Evolutionary conservation across 2,888 invertebrate genomes (phyloP).

Genomic region (Lepidocyrtinus sp.): DNA sequence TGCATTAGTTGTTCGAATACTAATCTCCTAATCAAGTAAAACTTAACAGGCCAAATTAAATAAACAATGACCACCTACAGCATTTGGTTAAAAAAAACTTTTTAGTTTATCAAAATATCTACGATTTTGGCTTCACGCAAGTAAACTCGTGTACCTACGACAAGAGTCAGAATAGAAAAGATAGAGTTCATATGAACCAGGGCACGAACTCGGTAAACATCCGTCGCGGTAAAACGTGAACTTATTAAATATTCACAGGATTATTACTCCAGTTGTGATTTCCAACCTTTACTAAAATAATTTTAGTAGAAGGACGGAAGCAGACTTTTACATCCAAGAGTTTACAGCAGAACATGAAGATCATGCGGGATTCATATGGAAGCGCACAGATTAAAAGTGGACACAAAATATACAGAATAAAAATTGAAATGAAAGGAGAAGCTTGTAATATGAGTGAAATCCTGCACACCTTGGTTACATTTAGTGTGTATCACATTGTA

Average conservation of each 20-base stretch:
- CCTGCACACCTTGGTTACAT: neutral
- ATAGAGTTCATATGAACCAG: slow-evolving; percentile 7
- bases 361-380: slow-evolving; percentile 4
- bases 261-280: slow-evolving; percentile 18
- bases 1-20: too few relatives aligned
- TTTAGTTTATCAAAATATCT: too few relatives aligned
- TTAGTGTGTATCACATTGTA: neutral
- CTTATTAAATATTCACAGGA: slow-evolving; percentile 44
- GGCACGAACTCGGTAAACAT: slow-evolving; percentile 5
- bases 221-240: slow-evolving; percentile 33
- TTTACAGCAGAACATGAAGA: neutral
- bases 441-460: slow-evolving; percentile 6
- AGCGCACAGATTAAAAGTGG: slow-evolving; percentile 14
- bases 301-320: slow-evolving; percentile 11
- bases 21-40: too few relatives aligned
- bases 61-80: too few relatives aligned
- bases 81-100: too few relatives aligned
- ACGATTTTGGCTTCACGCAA: too few relatives aligned
- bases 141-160: too few relatives aligned
- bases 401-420: neutral
- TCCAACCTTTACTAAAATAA: slow-evolving; percentile 9
- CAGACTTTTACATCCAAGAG: neutral
- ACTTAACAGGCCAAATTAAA: neutral
- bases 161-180: too few relatives aligned
- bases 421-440: neutral